Conservation (phyloP, 2,797 vertebrate genomes). For the Ispidina picta region DNA sequence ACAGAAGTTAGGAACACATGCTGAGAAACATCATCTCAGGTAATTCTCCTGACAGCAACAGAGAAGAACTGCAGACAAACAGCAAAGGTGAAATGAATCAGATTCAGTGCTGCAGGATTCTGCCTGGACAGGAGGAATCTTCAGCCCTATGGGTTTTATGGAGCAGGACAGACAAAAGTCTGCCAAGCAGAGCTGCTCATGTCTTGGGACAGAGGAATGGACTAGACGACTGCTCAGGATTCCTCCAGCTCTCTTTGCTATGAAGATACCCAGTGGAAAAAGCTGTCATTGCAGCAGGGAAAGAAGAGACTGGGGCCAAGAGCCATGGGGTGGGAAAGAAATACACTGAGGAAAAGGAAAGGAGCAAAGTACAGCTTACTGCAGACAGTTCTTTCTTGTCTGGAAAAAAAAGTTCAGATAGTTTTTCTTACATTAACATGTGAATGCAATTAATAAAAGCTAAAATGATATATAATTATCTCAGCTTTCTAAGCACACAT, state of each 20-base stretch:
- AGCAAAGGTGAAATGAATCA: neutral
- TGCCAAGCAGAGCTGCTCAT: neutral
- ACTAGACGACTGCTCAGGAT: neutral
- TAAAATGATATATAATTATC: neutral
- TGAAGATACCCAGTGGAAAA: conserved; percentile 11
- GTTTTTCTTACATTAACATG: rapidly evolving
- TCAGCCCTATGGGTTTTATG: neutral
- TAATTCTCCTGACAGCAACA: conserved; percentile 7
- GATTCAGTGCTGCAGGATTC: neutral
- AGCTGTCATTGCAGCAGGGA: neutral
- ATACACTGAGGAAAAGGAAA: neutral
- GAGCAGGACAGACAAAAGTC: neutral
- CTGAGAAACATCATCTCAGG: neutral
- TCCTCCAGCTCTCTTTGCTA: neutral
- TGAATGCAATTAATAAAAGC: neutral
- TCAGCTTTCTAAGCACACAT: neutral
- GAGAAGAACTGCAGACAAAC: neutral
- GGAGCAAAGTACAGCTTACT: neutral
- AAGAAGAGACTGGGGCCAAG: neutral
- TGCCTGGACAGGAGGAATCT: neutral
- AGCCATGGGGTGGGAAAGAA: neutral
- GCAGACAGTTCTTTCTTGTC: neutral
- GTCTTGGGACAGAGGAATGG: neutral
- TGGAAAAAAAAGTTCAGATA: neutral
- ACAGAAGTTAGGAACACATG: neutral